A percentile compares a stretch with the other conserved stretches of the same genome.
Conservation (phyloP, 2,888 invertebrate species). For the Eristalinus sepulchralis region DNA sequence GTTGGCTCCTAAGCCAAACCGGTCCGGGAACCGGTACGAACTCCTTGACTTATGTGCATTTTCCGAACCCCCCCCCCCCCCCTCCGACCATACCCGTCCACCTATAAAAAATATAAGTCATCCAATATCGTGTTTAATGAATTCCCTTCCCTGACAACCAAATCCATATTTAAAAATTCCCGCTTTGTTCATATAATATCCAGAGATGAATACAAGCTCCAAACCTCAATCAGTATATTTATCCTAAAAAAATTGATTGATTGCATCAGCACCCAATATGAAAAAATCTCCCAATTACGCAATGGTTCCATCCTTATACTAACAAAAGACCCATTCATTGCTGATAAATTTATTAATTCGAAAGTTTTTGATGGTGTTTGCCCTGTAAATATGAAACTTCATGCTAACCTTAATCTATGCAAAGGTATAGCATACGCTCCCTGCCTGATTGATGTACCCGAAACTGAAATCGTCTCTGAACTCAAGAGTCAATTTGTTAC, state of each 20-base stretch:
- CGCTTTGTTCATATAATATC: constrained; percentile 32
- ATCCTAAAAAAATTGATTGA: constrained; percentile 32
- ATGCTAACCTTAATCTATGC: constrained; percentile 19
- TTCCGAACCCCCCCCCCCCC: constrained; percentile 12
- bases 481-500: constrained; percentile 8
- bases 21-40: constrained; percentile 22
- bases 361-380: constrained; percentile 25
- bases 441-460: constrained; percentile 15
- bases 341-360: constrained; percentile 23
- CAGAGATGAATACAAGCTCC: constrained; percentile 11
- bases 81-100: neutral
- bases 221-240: constrained; percentile 26
- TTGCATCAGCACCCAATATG: constrained; percentile 30
- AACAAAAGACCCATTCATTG: constrained; percentile 13
- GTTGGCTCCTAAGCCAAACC: constrained; percentile 18
- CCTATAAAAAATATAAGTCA: neutral
- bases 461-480: constrained; percentile 26
- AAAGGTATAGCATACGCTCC: constrained; percentile 33
- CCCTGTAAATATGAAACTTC: constrained; percentile 22
- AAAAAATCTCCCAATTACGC: constrained; percentile 20
- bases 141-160: constrained; percentile 31
- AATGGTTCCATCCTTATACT: constrained; percentile 21
- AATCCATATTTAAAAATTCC: constrained; percentile 28
- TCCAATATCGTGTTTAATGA: constrained; percentile 17
- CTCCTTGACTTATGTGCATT: constrained; percentile 18